Evolutionary conservation across 2,797 vertebrate genomes (phyloP).

Genomic region (Pogoniulus pusillus): DNA sequence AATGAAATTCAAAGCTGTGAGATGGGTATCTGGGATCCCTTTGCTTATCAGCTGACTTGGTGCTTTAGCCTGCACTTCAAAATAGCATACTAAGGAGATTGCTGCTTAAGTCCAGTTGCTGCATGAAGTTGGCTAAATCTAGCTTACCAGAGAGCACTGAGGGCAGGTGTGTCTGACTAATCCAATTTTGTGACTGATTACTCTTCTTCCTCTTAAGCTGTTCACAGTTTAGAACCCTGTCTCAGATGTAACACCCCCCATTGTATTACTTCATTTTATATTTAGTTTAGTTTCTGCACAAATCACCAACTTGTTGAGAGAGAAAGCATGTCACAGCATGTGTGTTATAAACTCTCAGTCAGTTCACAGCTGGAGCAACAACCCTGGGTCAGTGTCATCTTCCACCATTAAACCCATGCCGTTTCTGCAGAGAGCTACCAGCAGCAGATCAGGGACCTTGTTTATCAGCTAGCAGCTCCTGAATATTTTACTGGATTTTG

Average conservation of each 20-base stretch:
- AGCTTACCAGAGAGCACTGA: neutral
- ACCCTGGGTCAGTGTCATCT: neutral
- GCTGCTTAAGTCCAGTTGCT: neutral
- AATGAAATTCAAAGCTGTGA: neutral
- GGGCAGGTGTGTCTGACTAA: neutral
- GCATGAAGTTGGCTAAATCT: neutral
- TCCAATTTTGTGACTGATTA: slow-evolving; percentile 16
- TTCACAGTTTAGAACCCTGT: neutral
- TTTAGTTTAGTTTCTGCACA: neutral
- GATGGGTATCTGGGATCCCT: neutral
- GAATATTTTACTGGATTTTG: neutral
- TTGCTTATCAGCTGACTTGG: neutral
- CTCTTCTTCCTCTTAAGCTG: neutral
- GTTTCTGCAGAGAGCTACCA: neutral
- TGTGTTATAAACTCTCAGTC: neutral
- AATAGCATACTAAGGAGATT: slow-evolving; percentile 6
- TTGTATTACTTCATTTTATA: neutral
- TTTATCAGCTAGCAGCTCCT: neutral
- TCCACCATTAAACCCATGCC: rapidly evolving
- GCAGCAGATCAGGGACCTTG: neutral
- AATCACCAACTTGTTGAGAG: neutral
- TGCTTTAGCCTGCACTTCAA: neutral
- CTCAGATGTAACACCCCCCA: neutral
- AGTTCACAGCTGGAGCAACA: neutral
- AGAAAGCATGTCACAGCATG: neutral